phyloP scores from a whole-genome alignment of 2,797 vertebrate species.

The Lophius americanus region DNA sequence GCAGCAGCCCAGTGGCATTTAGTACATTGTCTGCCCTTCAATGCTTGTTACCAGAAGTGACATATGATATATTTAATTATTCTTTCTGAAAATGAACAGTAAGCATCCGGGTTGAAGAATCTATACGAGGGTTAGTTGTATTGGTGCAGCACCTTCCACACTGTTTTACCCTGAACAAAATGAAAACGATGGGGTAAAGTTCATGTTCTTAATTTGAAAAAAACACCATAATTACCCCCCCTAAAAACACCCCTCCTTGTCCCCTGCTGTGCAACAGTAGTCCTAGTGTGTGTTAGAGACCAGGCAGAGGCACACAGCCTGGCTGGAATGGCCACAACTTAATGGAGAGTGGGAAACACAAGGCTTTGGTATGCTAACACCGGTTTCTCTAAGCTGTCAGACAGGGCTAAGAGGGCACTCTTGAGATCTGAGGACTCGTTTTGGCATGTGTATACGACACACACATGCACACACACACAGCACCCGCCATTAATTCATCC shows the following conservation, averaged over 20 bases:
- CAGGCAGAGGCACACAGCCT: conserved; percentile 58
- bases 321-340: conserved; percentile 58
- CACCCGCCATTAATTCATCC: conserved; percentile 52
- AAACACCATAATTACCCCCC: conserved; percentile 11
- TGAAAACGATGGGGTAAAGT: not conserved
- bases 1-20: conserved; percentile 56
- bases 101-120: conserved; percentile 34
- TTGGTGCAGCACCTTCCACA: conserved; percentile 13
- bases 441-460: conserved; percentile 46
- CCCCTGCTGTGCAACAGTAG: conserved; percentile 31
- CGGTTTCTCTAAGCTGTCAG: conserved; percentile 62
- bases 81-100: conserved; percentile 45
- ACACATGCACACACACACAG: conserved; percentile 15
- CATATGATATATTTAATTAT: conserved; percentile 66
- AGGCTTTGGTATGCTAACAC: conserved; percentile 70
- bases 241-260: conserved; percentile 11
- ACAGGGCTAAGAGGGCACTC: conserved; percentile 55
- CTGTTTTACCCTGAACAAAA: not conserved
- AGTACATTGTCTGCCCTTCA: conserved; percentile 63
- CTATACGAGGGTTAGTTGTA: conserved; percentile 15
- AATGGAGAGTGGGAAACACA: conserved; percentile 70
- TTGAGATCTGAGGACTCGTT: conserved; percentile 59
- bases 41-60: conserved; percentile 51
- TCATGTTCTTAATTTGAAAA: conserved; percentile 11
- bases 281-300: conserved; percentile 35